Evolutionary conservation across 2,888 invertebrate genomes (phyloP), one percentile per base, ranked within the genome.

Genomic region (Blera fallax): DNA sequence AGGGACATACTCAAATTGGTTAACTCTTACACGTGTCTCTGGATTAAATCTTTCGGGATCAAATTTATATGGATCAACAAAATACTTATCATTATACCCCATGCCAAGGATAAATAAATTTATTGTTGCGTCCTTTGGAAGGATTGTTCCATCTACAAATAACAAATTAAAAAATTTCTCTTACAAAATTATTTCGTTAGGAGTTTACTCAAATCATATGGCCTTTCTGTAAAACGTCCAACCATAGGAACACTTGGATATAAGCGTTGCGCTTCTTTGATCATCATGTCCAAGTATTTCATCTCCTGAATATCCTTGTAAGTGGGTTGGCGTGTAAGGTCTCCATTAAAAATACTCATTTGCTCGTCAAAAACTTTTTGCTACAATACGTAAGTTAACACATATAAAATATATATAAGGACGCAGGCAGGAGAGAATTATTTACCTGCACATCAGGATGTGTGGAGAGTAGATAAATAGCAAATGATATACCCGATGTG

Each of bases 1-100:
- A 0, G 94, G 93, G 1, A 95, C 88, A 91, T 93, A 95, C 21
- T 92, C 92, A 88, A 93, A 94, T 0, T 93, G 93, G 65, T 92
- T 93, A 1, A 89, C 90, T 27, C 89, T 90, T 3, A 78, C 84
- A 4, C 88, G 90, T 11, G 91, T 89, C 69, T 91, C 89, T 0
- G 88, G 76, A 48, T 93, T 92, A 87, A 94, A 94, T 24, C 94
- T 92, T 73, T 94, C 94, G 0, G 95, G 95, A n/a, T 89, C 67
- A 58, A 91, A 90, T 1, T 88, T 89, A 37, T 89, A 89, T 0
- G 92, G 92, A 52, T 92, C 90, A 29, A 89, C 88, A 14, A 91
- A 92, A 3, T 67, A 77, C 1, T 89, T 88, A 0, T 90, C 89
- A 80, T 91, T 89, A 10, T 91, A 89, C 21, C 91, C 91, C 87